Evolutionary conservation across 2,888 invertebrate species (phyloP).

Genomic region (Cylindroiulus punctatus): DNA sequence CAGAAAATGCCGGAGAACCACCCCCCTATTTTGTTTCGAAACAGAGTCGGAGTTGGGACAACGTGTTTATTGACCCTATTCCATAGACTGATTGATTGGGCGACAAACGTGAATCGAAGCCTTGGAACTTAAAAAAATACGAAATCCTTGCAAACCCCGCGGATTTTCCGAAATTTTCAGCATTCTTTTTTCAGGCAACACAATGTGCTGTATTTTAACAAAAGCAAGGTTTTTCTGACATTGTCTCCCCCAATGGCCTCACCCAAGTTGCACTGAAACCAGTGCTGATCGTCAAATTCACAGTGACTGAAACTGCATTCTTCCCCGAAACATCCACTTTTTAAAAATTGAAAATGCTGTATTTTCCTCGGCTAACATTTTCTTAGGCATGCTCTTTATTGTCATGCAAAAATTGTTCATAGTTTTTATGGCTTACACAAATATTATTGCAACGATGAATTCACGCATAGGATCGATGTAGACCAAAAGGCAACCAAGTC

Average conservation of each 20-base stretch:
- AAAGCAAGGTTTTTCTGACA: neutral
- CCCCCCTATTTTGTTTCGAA: neutral
- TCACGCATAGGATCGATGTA: too few species aligned
- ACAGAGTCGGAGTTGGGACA: neutral
- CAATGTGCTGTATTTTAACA: neutral
- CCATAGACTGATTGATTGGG: constrained; percentile 30
- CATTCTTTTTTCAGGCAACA: neutral
- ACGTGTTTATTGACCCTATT: constrained; percentile 45
- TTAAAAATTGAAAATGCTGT: neutral
- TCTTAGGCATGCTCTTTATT: neutral
- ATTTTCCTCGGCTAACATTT: neutral
- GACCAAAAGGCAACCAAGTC: too few species aligned
- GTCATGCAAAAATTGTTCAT: neutral
- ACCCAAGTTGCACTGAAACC: neutral
- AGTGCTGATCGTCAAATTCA: constrained; percentile 17
- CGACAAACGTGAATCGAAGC: constrained; percentile 27
- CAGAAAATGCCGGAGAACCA: neutral
- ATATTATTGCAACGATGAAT: too few species aligned
- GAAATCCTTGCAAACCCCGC: neutral
- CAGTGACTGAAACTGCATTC: neutral
- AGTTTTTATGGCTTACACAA: too few species aligned
- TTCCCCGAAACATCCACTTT: neutral
- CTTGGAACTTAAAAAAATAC: neutral
- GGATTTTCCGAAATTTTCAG: constrained; percentile 17
- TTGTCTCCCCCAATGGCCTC: constrained; percentile 9